A percentile compares a stretch with the other conserved stretches of the same genome.
These are phyloP conservation scores for Bryconaethiops microstoma DNA, from an alignment of 2,797 vertebrate genomes.

Conservation along the genomic window DNA sequence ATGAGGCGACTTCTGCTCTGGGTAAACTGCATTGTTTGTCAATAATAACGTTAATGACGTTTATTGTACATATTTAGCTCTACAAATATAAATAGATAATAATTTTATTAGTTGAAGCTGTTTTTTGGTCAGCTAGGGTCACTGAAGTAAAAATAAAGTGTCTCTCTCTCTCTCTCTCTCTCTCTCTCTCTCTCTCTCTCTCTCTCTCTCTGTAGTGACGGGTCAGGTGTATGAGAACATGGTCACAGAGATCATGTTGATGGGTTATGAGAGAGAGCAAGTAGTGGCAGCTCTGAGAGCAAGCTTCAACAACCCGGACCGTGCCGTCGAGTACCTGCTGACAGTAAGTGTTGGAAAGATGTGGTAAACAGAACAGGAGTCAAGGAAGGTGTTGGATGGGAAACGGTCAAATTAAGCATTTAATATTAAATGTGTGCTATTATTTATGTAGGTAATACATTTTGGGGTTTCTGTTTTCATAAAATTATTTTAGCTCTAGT, in stretches of 20 bases:
- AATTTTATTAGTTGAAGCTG: background rate
- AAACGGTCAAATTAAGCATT: too few species aligned
- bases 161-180: too few species aligned
- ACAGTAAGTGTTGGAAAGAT: constrained; percentile 78
- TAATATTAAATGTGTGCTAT: too few species aligned
- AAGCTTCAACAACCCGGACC: constrained; percentile 98
- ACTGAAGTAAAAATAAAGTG: too few species aligned
- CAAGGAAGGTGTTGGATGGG: too few species aligned
- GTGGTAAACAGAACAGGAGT: background rate
- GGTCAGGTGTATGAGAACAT: constrained; percentile 95
- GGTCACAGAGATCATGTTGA: constrained; percentile 98
- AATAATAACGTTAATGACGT: too few species aligned
- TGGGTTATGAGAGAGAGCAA: constrained; percentile 95
- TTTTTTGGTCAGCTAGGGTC: too few species aligned
- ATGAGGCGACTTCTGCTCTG: constrained; percentile 93
- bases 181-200: background rate
- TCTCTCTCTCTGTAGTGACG: constrained; percentile 80
- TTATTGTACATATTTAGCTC: too few species aligned
- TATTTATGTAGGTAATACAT: background rate
- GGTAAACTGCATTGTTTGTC: constrained; percentile 73
- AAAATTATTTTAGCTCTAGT: too few species aligned
- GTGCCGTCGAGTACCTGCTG: constrained; percentile 96
- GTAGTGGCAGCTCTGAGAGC: constrained; percentile 93
- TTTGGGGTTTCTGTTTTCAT: background rate
- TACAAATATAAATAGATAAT: too few species aligned